Evolutionary conservation across 2,113 vertebrate genomes (phyloP).

Genomic region (Melanotaenia duboulayi): DNA sequence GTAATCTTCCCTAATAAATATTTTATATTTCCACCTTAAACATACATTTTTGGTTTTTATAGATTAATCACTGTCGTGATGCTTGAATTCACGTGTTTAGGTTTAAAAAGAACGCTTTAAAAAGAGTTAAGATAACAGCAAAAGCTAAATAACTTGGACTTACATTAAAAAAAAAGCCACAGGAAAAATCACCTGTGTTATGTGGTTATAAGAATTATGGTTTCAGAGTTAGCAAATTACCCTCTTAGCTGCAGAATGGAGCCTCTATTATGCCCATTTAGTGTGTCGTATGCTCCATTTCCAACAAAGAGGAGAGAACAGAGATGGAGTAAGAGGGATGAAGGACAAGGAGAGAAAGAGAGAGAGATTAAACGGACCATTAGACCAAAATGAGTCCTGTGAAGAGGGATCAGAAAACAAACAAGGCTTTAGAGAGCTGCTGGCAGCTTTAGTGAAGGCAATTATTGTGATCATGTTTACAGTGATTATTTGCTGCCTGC

Average conservation of each 20-base stretch:
- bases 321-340: constrained; percentile 32
- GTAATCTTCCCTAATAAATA: too few relatives aligned
- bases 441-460: constrained; percentile 35
- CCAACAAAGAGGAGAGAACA: constrained; percentile 48
- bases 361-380: constrained; percentile 69
- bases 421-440: constrained; percentile 57
- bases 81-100: too few relatives aligned
- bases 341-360: constrained; percentile 17
- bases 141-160: too few relatives aligned
- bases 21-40: too few relatives aligned
- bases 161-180: neutral
- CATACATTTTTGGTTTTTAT: too few relatives aligned
- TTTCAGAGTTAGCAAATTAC: constrained; percentile 59
- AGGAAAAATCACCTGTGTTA: constrained; percentile 25
- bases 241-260: constrained; percentile 55
- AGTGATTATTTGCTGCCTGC: constrained; percentile 41
- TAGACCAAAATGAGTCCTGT: constrained; percentile 73
- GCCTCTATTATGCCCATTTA: constrained; percentile 60
- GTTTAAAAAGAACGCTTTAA: too few relatives aligned
- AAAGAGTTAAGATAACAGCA: too few relatives aligned
- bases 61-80: too few relatives aligned
- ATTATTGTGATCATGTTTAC: constrained; percentile 65
- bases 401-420: constrained; percentile 73
- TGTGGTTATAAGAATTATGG: constrained; percentile 48
- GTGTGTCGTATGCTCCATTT: constrained; percentile 47